Evolutionary conservation across 2,888 invertebrate species (phyloP).

Genomic region (Cheilosia impressa): DNA sequence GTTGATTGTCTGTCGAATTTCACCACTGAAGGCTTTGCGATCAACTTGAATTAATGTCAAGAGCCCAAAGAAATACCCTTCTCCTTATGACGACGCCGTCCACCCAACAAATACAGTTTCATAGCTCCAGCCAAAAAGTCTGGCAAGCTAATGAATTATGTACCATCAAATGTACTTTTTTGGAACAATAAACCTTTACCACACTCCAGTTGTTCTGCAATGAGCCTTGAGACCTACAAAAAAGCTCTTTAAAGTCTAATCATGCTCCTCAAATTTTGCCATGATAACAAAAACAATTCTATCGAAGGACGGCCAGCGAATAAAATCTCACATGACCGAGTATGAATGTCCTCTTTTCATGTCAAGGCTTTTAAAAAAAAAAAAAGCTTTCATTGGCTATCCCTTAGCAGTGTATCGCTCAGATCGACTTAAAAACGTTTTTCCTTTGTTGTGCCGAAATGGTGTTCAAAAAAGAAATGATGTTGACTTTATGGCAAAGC

Average conservation of each 20-base stretch:
- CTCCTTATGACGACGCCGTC: no score
- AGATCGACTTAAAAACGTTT: conserved; percentile 35
- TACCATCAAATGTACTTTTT: not conserved
- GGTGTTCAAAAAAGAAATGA: not conserved
- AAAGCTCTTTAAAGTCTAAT: not conserved
- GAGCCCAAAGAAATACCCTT: no score
- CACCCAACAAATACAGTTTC: no score
- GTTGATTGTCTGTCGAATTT: no score
- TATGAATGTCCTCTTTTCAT: conserved; percentile 50
- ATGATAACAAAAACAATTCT: not conserved
- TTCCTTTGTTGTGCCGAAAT: conserved; percentile 12
- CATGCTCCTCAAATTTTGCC: not conserved
- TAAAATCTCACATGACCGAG: conserved; percentile 17
- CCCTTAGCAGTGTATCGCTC: conserved; percentile 22
- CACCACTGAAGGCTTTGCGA: no score
- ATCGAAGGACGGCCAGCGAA: conserved; percentile 10
- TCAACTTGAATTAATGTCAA: no score
- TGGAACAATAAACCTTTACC: conserved; percentile 4
- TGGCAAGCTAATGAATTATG: not conserved
- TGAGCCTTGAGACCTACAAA: conserved; percentile 13
- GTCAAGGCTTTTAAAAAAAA: conserved; percentile 47
- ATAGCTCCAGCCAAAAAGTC: not conserved
- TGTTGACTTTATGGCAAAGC: conserved; percentile 26
- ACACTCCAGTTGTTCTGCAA: not conserved
- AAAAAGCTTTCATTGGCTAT: conserved; percentile 45